Evolutionary conservation across 2,113 vertebrate genomes (phyloP), one percentile per base, ranked within the genome.

Genomic region (Paradoxurus hermaphroditus): DNA sequence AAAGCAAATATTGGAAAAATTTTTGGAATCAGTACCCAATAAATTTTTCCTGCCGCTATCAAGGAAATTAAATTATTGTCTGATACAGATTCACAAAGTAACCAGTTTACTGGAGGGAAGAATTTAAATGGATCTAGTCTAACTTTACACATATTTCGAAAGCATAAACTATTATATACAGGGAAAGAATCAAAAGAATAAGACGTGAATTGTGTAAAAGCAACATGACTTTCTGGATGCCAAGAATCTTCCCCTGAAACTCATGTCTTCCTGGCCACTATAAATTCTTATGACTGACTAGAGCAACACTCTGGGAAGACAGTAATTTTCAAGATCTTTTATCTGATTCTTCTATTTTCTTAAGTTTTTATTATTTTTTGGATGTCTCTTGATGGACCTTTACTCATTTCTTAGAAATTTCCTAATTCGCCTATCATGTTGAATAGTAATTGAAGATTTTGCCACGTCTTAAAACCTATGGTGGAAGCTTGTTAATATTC

Each of bases 51-150:
- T 91, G 27, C 5, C 4, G 8, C 39, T 49, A 85, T 89, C 51
- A 6, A 86, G 81, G 36, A 79, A 49, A 88, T 95, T 89, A 93
- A 96, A 93, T 82, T 97, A 90, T 56, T 93, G 18, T 21, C 36
- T 89, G 59, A 53, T 3, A 75, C 12, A 91, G 34, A 75, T 1
- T 78, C 27, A 39, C 19, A 77, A 53, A 85, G 4, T 81, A 56
- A 53, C 77, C 25, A 65, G 23, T 93, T 75, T 73, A 59, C 21
- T 86, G 2, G 51, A 56, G 9, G 19, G 21, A 77, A 81, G 27
- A 90, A 65, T 46, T 70, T 39, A 84, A 94, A 63, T 67, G 36
- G 53, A 23, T 85, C 7, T 49, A n/a, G 27, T 51, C 84, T 93
- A 91, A 21, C 27, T 65, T 27, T 49, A 34, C 15, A 29, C 49